Conservation (phyloP, 2,113 vertebrate genomes). For the Micromys minutus region DNA sequence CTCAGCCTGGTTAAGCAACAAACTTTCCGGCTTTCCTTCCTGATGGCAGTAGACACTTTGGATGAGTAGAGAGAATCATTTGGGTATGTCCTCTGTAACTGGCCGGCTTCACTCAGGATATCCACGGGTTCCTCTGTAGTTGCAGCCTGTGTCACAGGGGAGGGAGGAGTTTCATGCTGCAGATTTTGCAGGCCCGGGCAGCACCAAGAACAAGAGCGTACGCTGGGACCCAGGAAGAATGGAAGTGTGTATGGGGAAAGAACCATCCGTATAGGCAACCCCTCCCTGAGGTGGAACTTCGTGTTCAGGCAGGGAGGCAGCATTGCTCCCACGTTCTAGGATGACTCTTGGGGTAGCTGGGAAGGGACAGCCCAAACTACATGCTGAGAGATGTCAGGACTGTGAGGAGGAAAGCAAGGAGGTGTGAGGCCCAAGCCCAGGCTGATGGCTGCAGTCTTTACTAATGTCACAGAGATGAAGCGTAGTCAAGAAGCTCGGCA, state of each 20-base stretch:
- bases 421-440: neutral
- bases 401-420: neutral
- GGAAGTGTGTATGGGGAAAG: neutral
- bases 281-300: neutral
- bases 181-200: neutral
- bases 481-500: neutral
- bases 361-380: neutral
- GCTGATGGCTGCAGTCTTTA: neutral
- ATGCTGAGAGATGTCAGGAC: neutral
- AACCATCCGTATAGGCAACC: rapidly evolving
- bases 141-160: neutral
- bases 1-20: neutral
- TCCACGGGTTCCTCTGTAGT: neutral
- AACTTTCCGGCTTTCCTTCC: neutral
- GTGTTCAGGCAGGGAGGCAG: neutral
- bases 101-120: neutral
- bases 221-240: neutral
- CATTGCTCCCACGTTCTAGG: rapidly evolving
- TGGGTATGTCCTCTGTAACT: neutral
- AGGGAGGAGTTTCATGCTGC: neutral
- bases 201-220: too few relatives aligned
- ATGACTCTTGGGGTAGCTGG: neutral
- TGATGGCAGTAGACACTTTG: neutral
- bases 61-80: too few relatives aligned
- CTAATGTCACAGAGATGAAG: neutral